Conservation (phyloP, 2,888 invertebrate species). For the Iselma pallidipennis region DNA sequence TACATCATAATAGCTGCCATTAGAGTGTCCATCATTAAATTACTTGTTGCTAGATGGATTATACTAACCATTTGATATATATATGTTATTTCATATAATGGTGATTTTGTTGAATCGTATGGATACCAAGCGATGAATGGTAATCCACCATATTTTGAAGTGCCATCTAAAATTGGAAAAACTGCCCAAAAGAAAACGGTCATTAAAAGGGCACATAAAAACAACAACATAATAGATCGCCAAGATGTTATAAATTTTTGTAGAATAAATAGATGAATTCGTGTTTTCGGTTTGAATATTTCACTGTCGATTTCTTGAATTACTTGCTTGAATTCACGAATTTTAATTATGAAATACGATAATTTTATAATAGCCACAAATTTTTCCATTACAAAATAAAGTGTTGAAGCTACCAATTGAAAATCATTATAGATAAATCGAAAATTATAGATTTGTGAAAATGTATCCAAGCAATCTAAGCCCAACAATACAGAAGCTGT, state of each 20-base stretch:
- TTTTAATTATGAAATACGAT: neutral
- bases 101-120: conserved; percentile 12
- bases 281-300: conserved; percentile 25
- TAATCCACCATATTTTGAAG: conserved; percentile 4
- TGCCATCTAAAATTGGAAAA: conserved; percentile 16
- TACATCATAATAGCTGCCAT: conserved; percentile 25
- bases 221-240: too few species aligned
- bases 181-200: too few species aligned
- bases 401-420: too few species aligned
- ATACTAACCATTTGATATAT: conserved; percentile 26
- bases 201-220: too few species aligned
- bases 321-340: too few species aligned
- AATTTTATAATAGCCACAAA: neutral
- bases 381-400: neutral
- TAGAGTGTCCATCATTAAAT: conserved; percentile 23
- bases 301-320: neutral
- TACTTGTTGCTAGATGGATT: too few species aligned
- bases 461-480: too few species aligned
- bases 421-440: too few species aligned
- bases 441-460: too few species aligned
- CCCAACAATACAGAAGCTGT: neutral
- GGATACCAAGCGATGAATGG: conserved; percentile 31
- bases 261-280: conserved; percentile 11
- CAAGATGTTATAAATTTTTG: conserved; percentile 15
- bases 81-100: conserved; percentile 26